phyloP scores from a whole-genome alignment of 2,888 invertebrate species.

The Ptilodon capucinus region DNA sequence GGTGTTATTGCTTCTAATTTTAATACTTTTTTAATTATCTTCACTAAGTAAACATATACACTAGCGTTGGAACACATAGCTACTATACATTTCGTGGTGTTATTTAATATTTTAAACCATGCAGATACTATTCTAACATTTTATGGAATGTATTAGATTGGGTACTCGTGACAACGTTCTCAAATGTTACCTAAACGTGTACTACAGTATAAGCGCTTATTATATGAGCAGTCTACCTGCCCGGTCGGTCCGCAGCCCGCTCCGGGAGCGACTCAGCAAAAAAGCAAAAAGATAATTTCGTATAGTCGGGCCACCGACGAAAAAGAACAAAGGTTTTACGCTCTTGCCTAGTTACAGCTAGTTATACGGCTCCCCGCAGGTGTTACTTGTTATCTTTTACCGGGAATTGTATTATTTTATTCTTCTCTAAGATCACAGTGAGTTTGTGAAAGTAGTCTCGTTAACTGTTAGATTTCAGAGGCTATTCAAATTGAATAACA shows the following conservation, averaged over 20 bases:
- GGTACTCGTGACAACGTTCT: constrained; percentile 26
- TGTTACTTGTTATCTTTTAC: constrained; percentile 75
- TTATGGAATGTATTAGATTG: background rate
- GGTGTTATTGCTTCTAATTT: no score
- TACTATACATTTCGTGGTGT: no score
- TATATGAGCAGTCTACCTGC: constrained; percentile 73
- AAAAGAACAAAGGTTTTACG: constrained; percentile 76
- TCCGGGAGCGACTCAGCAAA: constrained; percentile 68
- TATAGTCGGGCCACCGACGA: constrained; percentile 62
- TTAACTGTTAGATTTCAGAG: no score
- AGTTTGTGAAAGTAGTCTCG: constrained; percentile 40
- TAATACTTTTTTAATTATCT: no score
- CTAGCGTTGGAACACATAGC: no score
- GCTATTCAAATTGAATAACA: no score
- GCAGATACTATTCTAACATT: background rate
- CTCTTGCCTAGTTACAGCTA: constrained; percentile 73
- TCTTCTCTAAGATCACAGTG: constrained; percentile 46
- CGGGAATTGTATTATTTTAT: constrained; percentile 63
- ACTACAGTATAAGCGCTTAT: constrained; percentile 53
- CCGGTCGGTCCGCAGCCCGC: constrained; percentile 57
- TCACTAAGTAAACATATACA: no score
- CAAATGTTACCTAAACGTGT: constrained; percentile 33
- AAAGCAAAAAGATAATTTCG: constrained; percentile 78
- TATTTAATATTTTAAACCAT: no score
- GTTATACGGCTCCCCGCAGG: constrained; percentile 71